These are phyloP conservation scores for Dicycla oo DNA, from an alignment of 2,888 invertebrate genomes.

Conservation along the genomic window DNA sequence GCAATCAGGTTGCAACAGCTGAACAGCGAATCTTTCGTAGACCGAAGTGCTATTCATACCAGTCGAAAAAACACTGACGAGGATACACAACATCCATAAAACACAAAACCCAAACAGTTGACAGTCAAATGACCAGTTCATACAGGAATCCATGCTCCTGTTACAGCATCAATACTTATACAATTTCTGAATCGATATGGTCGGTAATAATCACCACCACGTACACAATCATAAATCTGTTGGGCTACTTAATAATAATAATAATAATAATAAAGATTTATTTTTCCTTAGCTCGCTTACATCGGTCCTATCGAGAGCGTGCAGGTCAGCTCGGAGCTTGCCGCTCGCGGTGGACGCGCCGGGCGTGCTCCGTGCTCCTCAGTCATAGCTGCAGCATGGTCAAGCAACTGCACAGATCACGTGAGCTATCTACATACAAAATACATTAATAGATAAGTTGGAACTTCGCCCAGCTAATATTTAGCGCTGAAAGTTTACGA, in stretches of 20 bases:
- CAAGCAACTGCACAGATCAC: neutral
- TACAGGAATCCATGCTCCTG: neutral
- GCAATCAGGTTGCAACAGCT: neutral
- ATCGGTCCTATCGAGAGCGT: neutral
- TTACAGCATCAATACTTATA: neutral
- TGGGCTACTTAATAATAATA: too few relatives aligned
- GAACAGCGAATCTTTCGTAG: neutral
- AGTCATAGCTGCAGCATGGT: neutral
- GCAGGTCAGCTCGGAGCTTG: neutral
- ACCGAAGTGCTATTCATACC: too few relatives aligned
- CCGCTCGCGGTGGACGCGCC: neutral
- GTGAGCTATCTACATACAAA: conserved; percentile 9
- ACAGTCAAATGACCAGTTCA: too few relatives aligned
- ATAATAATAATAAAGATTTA: too few relatives aligned
- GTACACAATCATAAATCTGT: neutral
- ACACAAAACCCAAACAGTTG: too few relatives aligned
- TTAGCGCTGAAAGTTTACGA: conserved; percentile 50
- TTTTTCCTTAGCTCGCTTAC: neutral
- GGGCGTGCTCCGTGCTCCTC: neutral
- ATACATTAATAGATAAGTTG: conserved; percentile 41
- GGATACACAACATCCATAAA: too few relatives aligned
- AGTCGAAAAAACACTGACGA: too few relatives aligned
- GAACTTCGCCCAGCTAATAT: conserved; percentile 42
- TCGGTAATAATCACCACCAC: neutral
- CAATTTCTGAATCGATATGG: neutral